Percentiles rank a stretch among this genome's conserved stretches.
Evolutionary conservation across 2,113 vertebrate species (phyloP).

Genomic region (Cololabis saira): DNA sequence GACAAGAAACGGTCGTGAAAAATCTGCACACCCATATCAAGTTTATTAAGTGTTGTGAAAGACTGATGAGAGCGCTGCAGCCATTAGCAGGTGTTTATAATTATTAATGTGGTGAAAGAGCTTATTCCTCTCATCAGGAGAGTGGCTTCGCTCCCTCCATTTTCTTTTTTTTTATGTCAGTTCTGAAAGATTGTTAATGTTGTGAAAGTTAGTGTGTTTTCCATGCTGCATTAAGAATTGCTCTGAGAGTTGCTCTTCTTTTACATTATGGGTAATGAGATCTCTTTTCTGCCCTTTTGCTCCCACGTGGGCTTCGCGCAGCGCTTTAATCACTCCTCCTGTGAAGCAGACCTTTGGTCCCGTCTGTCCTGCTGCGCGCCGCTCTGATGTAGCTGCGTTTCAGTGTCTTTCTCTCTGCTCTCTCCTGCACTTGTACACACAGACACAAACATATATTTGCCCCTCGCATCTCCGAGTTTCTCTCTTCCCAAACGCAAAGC

Average conservation of each 20-base stretch:
- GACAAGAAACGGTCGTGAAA: not conserved
- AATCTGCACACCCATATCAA: not conserved
- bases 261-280: constrained; percentile 59
- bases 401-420: constrained; percentile 21
- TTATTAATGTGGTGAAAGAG: not conserved
- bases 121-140: not conserved
- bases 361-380: constrained; percentile 37
- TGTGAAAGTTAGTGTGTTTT: constrained; percentile 20
- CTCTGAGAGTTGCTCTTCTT: constrained; percentile 30
- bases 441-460: not conserved
- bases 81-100: constrained; percentile 2
- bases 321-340: constrained; percentile 55
- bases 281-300: constrained; percentile 44
- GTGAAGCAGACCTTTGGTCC: constrained; percentile 57
- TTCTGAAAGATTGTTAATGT: constrained; percentile 22
- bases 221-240: not conserved
- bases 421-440: not conserved
- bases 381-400: constrained; percentile 43
- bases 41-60: not conserved
- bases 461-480: constrained; percentile 9
- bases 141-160: constrained; percentile 11
- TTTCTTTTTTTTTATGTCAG: not conserved
- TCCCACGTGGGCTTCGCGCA: constrained; percentile 35
- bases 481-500: constrained; percentile 10
- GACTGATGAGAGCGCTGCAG: not conserved